phyloP scores from a whole-genome alignment of 2,797 vertebrate species.

The Lepus oiostolus region DNA sequence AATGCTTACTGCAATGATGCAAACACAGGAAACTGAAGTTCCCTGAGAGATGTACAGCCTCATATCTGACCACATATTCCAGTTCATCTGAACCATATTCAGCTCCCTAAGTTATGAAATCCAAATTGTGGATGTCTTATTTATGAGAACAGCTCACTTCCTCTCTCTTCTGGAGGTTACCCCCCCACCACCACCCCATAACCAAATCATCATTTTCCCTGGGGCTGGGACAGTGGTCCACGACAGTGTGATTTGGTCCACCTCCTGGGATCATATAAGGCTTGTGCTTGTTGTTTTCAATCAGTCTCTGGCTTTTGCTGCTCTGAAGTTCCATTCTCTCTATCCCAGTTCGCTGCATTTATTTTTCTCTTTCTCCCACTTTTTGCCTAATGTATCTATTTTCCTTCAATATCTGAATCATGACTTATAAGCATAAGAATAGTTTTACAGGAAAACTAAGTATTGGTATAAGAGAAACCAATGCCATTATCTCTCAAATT shows the following conservation, averaged over 20 bases:
- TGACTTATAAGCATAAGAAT: not conserved
- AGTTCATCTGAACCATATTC: not conserved
- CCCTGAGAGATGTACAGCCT: not conserved
- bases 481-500: not conserved
- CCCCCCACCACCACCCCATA: not conserved
- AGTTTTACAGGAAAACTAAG: not conserved
- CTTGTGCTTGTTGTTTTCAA: not conserved
- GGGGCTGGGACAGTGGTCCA: not conserved
- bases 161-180: not conserved
- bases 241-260: not conserved
- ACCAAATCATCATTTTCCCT: not conserved
- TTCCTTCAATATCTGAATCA: not conserved
- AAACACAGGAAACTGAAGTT: not conserved
- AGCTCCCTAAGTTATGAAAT: not conserved
- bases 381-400: not conserved
- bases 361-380: not conserved
- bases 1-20: not conserved
- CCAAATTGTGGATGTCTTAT: not conserved
- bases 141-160: not conserved
- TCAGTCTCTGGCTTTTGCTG: not conserved
- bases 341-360: not conserved
- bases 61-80: not conserved
- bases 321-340: not conserved
- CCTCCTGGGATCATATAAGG: not conserved
- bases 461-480: not conserved